Evolutionary conservation across 2,888 invertebrate species (phyloP).

Genomic region (Meta bourneti): DNA sequence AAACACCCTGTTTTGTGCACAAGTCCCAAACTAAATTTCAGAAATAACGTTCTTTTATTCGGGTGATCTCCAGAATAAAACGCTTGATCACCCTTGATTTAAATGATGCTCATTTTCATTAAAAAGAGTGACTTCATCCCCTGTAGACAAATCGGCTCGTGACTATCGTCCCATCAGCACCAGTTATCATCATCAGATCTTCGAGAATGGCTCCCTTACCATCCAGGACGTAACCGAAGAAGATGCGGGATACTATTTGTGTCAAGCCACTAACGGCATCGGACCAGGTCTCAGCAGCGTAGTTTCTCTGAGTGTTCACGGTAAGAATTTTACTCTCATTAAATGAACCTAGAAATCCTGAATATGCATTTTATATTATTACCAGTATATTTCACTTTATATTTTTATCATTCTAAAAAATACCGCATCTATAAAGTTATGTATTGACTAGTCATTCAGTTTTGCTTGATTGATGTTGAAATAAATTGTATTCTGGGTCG

Average conservation of each 20-base stretch:
- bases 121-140: background rate
- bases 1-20: too few relatives aligned
- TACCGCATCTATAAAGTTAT: too few relatives aligned
- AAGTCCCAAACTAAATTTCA: too few relatives aligned
- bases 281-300: slow-evolving; percentile 97
- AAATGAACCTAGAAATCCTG: background rate
- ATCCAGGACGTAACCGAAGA: slow-evolving; percentile 79
- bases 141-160: slow-evolving; percentile 58
- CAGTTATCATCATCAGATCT: slow-evolving; percentile 79
- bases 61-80: too few relatives aligned
- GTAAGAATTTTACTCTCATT: slow-evolving; percentile 82
- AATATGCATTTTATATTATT: background rate
- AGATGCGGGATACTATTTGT: slow-evolving; percentile 83
- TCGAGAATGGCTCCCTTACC: slow-evolving; percentile 80
- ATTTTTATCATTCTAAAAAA: too few relatives aligned
- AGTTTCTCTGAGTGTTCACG: slow-evolving; percentile 95
- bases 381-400: background rate
- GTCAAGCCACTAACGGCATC: slow-evolving; percentile 97
- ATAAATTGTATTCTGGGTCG: too few relatives aligned
- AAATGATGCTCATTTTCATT: background rate
- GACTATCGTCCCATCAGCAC: slow-evolving; percentile 76
- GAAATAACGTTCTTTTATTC: too few relatives aligned
- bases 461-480: too few relatives aligned
- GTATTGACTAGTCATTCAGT: too few relatives aligned
- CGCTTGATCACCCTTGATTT: background rate